Base-by-base conservation (phyloP, 1,140 invertebrate genomes). In the Popillia japonica region DNA sequence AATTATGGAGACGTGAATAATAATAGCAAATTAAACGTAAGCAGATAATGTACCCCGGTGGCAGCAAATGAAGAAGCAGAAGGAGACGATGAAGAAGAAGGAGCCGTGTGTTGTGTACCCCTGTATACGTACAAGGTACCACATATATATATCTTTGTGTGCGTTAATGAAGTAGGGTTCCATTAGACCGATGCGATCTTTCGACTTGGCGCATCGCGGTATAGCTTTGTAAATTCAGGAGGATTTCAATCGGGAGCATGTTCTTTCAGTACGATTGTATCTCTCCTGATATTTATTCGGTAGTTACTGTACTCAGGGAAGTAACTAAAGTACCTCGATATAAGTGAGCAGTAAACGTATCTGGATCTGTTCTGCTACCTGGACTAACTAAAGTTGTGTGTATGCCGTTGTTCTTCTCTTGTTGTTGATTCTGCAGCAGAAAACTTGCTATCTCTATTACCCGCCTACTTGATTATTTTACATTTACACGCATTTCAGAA, bases 241-340 rank as follows among this genome's bases (percentile, higher is more conserved):
- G 68, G 72, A 75, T 81, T 81, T 79, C 81, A 82, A 83, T 83
- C 82, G 83, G 76, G 83, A 81, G 81, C 83, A 83, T 83, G 83
- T 83, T 83, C 81, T 82, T 78, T 80, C 80, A 75, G 78, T 77
- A 81, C 82, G 81, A 83, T 83, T 82, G 81, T 83, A 83, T 83
- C 82, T 80, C 79, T 61, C 55, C 73, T 34, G 77, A 80, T 85
- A 85, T 84, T 85, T 85, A 85, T 85, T 85, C 84, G 84, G 84
- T 85, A 85, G 82, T 84, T 82, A 81, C 79, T 79, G 78, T 79
- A 79, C 81, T 17, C 61, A 20, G 61, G 61, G 61, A 68, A 68
- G 61, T 68, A 68, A 68, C 61, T 22, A 55, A 55, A 68, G 61
- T 68, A 68, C 20, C 61, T 22, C n/a, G 17, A 17, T 55, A 55